Conservation (phyloP, 2,797 vertebrate species). For the Myotis findleyi region DNA sequence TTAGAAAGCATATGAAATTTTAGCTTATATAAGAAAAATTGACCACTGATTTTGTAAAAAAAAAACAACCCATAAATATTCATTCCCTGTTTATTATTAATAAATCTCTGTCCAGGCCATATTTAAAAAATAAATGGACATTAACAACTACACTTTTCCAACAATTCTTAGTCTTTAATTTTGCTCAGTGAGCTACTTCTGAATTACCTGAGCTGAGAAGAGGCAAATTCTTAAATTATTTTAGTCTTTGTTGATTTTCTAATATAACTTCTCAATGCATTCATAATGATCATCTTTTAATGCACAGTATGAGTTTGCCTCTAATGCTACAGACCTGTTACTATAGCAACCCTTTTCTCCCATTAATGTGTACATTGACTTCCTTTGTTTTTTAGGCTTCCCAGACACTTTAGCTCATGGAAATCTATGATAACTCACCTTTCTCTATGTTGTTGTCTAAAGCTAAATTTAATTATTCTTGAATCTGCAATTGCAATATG, state of each 20-base stretch:
- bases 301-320: conserved; percentile 58
- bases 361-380: conserved; percentile 32
- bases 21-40: neutral
- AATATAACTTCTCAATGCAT: conserved; percentile 69
- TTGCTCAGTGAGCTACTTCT: conserved; percentile 58
- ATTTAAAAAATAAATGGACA: conserved; percentile 15
- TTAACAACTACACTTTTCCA: neutral
- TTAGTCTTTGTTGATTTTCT: conserved; percentile 75
- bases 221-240: conserved; percentile 77
- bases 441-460: neutral
- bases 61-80: neutral
- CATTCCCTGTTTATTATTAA: neutral
- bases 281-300: conserved; percentile 64
- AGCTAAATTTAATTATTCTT: conserved; percentile 33
- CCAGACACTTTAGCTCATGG: neutral
- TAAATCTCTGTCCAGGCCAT: neutral
- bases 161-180: conserved; percentile 64
- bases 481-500: conserved; percentile 40
- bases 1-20: neutral
- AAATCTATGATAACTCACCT: neutral
- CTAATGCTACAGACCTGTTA: conserved; percentile 47
- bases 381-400: conserved; percentile 50
- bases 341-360: neutral
- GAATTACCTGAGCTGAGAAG: conserved; percentile 59
- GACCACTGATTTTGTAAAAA: neutral